Conservation (phyloP, 2,888 invertebrate genomes). For the Yponomeuta cagnagella region DNA sequence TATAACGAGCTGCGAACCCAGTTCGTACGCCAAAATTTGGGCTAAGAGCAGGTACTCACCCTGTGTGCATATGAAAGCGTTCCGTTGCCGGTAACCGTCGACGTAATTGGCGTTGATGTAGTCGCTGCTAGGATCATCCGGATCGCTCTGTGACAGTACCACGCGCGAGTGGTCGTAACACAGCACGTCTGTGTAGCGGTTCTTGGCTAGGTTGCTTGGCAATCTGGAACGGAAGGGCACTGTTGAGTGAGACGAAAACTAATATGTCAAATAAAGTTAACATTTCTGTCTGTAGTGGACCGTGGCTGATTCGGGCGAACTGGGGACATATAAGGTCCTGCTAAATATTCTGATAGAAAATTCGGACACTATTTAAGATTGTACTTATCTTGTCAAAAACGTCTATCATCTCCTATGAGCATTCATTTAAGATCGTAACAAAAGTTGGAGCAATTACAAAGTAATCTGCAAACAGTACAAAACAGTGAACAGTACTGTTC, state of each 20-base stretch:
- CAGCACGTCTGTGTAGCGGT: constrained; percentile 95
- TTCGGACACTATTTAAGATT: no score
- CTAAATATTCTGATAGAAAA: no score
- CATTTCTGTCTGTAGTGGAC: background rate
- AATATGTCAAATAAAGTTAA: background rate
- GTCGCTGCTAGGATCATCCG: constrained; percentile 85
- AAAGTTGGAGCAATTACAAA: no score
- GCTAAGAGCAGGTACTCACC: constrained; percentile 68
- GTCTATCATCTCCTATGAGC: no score
- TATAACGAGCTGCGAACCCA: no score
- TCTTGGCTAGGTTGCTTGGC: constrained; percentile 84
- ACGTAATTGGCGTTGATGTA: constrained; percentile 99
- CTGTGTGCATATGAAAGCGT: constrained; percentile 98
- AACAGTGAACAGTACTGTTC: no score
- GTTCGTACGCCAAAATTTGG: no score
- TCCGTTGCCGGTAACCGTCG: constrained; percentile 97
- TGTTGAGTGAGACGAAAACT: constrained; percentile 14
- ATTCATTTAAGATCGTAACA: no score
- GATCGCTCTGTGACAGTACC: constrained; percentile 83
- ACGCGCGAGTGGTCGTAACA: constrained; percentile 98
- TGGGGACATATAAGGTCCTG: no score
- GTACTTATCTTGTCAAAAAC: no score
- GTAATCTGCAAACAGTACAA: no score
- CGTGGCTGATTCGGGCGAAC: no score
- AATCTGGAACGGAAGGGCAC: constrained; percentile 33